Evolutionary conservation across 2,888 invertebrate species (phyloP).

Genomic region (Dynastes grantii): DNA sequence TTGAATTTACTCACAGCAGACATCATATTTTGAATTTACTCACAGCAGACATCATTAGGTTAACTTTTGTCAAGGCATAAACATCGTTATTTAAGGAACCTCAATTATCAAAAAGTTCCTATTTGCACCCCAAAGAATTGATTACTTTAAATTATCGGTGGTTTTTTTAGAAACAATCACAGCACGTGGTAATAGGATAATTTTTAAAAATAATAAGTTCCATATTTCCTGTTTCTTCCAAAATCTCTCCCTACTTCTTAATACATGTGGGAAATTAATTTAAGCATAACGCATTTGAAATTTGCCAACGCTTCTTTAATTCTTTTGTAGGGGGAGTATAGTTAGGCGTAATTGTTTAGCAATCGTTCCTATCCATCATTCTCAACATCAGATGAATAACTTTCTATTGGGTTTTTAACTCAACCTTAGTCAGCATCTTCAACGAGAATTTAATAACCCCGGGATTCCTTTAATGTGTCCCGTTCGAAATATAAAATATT

Average conservation of each 20-base stretch:
- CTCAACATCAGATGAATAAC: slow-evolving; percentile 33
- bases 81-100: no score
- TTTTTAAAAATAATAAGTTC: no score
- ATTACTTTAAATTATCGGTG: no score
- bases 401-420: slow-evolving; percentile 28
- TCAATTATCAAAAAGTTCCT: no score
- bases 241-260: not conserved
- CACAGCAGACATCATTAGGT: no score
- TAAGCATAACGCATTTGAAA: slow-evolving; percentile 14
- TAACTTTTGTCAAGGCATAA: no score
- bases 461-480: slow-evolving; percentile 64
- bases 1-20: no score
- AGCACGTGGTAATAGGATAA: no score
- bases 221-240: not conserved
- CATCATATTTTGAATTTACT: no score
- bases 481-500: slow-evolving; percentile 67
- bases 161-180: no score
- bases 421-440: slow-evolving; percentile 59
- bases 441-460: slow-evolving; percentile 67
- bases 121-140: no score
- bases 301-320: slow-evolving; percentile 3
- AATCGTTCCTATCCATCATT: slow-evolving; percentile 47
- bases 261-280: slow-evolving; percentile 1
- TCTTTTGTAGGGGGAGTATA: not conserved
- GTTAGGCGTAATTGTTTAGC: slow-evolving; percentile 39